Percentiles rank a stretch among this genome's conserved stretches.
Conservation (phyloP, 2,113 vertebrate species). For the Bungarus multicinctus region DNA sequence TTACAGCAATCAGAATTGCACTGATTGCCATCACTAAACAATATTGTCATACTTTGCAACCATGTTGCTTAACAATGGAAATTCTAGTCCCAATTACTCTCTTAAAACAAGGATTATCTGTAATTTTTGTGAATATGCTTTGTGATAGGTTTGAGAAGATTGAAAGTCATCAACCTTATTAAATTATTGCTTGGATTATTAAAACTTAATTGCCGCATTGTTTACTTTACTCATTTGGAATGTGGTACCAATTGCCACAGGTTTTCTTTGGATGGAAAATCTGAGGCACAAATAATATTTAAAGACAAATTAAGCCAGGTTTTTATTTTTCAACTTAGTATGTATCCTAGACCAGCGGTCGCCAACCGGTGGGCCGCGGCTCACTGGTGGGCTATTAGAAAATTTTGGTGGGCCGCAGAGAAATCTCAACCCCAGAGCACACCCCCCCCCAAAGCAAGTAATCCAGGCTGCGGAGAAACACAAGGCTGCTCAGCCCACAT, state of each 20-base stretch:
- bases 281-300: neutral
- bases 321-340: neutral
- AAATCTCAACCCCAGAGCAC: no score
- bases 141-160: neutral
- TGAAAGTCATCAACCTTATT: neutral
- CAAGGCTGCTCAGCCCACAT: no score
- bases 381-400: no score
- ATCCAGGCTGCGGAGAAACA: no score
- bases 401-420: no score
- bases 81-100: neutral
- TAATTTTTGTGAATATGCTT: neutral
- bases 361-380: no score
- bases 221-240: neutral
- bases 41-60: neutral
- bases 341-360: no score
- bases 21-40: neutral
- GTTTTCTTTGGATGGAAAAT: neutral
- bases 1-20: neutral
- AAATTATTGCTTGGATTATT: neutral
- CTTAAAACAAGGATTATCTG: neutral
- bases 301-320: neutral
- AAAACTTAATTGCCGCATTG: neutral
- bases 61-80: neutral
- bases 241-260: neutral
- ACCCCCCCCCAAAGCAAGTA: no score